A percentile compares a stretch with the other conserved stretches of the same genome.
Evolutionary conservation across 2,113 vertebrate genomes (phyloP).

Genomic region (Pipra filicauda): DNA sequence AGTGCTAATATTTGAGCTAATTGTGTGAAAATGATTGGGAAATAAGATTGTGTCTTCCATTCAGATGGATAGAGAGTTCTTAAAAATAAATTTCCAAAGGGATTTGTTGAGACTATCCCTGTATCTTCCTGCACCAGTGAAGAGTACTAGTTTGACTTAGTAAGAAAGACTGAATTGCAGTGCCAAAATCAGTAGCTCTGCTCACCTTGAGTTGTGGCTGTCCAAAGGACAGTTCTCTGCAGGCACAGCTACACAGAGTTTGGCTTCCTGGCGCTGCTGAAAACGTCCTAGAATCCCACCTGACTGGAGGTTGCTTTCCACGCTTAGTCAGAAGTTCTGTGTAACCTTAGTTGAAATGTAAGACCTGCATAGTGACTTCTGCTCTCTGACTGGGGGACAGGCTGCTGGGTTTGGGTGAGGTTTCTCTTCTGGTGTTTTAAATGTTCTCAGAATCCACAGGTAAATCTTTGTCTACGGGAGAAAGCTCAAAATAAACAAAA

Average conservation of each 20-base stretch:
- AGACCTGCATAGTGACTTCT: not conserved
- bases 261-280: not conserved
- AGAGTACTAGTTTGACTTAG: not conserved
- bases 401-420: not conserved
- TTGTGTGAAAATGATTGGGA: not conserved
- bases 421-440: not conserved
- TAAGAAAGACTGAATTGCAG: not conserved
- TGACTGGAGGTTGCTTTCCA: not conserved
- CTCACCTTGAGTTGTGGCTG: not conserved
- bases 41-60: not conserved
- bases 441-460: not conserved
- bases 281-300: not conserved
- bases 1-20: not conserved
- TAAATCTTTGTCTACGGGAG: constrained; percentile 65
- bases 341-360: not conserved
- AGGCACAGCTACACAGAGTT: not conserved
- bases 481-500: constrained; percentile 81
- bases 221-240: not conserved
- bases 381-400: not conserved
- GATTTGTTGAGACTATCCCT: not conserved
- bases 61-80: not conserved
- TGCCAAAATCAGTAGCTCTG: not conserved
- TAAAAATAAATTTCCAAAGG: not conserved
- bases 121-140: not conserved
- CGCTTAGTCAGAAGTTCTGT: not conserved